phyloP scores from a whole-genome alignment of 2,888 invertebrate genomes.

The Amphipyra berbera region DNA sequence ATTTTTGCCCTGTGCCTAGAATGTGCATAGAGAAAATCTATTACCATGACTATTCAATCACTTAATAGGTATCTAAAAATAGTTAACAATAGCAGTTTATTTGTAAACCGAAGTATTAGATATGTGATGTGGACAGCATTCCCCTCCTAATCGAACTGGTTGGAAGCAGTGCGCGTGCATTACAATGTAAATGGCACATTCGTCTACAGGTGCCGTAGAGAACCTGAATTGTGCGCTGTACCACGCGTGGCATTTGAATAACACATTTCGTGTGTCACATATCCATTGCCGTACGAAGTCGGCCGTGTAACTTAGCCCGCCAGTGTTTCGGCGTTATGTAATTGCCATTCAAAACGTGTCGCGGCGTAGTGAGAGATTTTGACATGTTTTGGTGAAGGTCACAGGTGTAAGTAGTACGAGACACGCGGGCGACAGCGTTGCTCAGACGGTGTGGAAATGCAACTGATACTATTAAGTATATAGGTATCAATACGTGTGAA shows the following conservation, averaged over 20 bases:
- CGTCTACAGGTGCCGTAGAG: conserved; percentile 84
- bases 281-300: conserved; percentile 69
- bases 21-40: background rate
- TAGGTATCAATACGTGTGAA: conserved; percentile 38
- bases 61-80: conserved; percentile 26
- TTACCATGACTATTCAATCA: background rate
- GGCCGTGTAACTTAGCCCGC: conserved; percentile 20
- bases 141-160: conserved; percentile 86
- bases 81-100: conserved; percentile 60
- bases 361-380: conserved; percentile 64
- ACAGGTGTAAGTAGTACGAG: conserved; percentile 80
- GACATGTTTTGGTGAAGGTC: conserved; percentile 73
- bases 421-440: conserved; percentile 82
- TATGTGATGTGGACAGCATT: conserved; percentile 79
- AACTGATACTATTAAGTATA: conserved; percentile 62
- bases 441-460: conserved; percentile 76
- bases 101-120: conserved; percentile 52
- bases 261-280: conserved; percentile 66
- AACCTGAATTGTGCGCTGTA: conserved; percentile 78
- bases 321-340: conserved; percentile 59
- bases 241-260: conserved; percentile 66
- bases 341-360: conserved; percentile 52
- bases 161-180: conserved; percentile 82
- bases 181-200: conserved; percentile 88
- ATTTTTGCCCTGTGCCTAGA: background rate